A percentile compares a stretch with the other conserved stretches of the same genome.
Evolutionary conservation across 2,888 invertebrate species (phyloP).

Genomic region (Zelleria hepariella): DNA sequence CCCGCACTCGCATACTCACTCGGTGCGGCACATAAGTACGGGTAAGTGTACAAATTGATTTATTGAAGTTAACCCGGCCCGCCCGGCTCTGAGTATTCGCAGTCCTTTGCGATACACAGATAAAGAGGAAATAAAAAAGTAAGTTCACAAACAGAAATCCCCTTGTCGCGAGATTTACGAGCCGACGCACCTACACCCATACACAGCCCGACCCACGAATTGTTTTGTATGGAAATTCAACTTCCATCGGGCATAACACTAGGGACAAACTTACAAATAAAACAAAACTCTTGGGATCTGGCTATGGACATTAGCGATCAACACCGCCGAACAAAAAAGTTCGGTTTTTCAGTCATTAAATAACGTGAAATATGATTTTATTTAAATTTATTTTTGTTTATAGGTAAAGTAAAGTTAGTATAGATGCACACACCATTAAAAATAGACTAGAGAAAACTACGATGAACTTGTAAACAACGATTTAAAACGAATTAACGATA

Average conservation of each 20-base stretch:
- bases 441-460: background rate
- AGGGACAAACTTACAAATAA: constrained; percentile 15
- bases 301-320: constrained; percentile 12
- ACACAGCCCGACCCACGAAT: constrained; percentile 22
- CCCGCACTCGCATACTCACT: constrained; percentile 36
- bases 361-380: too few relatives aligned
- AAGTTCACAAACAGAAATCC: constrained; percentile 70
- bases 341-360: too few relatives aligned
- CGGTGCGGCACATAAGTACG: constrained; percentile 44
- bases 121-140: constrained; percentile 69
- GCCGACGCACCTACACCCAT: constrained; percentile 55
- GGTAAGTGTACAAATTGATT: constrained; percentile 70
- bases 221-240: constrained; percentile 67
- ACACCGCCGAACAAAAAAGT: background rate
- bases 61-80: constrained; percentile 67
- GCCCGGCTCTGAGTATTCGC: constrained; percentile 59
- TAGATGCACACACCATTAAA: too few relatives aligned
- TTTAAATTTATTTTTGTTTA: too few relatives aligned
- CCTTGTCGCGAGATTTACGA: constrained; percentile 69
- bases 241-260: constrained; percentile 38
- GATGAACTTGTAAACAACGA: background rate
- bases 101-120: constrained; percentile 62
- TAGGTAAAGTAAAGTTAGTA: too few relatives aligned
- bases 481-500: constrained; percentile 45
- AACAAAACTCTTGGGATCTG: constrained; percentile 13